Evolutionary conservation across 2,888 invertebrate species (phyloP).

Genomic region (Sthenelais limicola): DNA sequence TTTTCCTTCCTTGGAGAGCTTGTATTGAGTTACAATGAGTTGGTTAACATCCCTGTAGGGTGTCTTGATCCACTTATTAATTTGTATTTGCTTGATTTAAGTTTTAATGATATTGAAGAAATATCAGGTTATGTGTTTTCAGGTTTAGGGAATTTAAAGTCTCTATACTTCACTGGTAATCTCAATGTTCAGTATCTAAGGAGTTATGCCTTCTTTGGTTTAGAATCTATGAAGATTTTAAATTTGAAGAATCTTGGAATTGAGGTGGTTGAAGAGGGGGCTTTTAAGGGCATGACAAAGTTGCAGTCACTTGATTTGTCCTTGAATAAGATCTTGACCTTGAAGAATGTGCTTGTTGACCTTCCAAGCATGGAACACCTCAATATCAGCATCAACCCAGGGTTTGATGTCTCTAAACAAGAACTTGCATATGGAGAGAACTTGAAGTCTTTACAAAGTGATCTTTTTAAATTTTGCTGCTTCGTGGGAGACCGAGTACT

Average conservation of each 20-base stretch:
- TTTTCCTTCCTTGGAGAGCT: conserved; percentile 5
- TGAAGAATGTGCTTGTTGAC: not conserved
- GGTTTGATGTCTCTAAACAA: not conserved
- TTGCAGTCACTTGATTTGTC: conserved; percentile 12
- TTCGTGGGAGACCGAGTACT: conserved; percentile 9
- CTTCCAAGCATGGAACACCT: not conserved
- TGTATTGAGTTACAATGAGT: not conserved
- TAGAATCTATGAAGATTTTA: not conserved
- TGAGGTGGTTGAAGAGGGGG: not conserved
- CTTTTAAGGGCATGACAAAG: conserved; percentile 16
- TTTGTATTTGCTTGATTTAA: conserved; percentile 5
- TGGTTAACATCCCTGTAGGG: not conserved
- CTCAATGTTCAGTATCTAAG: not conserved
- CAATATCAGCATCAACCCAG: not conserved
- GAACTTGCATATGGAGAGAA: not conserved
- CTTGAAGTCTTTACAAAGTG: not conserved
- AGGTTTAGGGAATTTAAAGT: conserved; percentile 12
- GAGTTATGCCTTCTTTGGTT: conserved; percentile 2
- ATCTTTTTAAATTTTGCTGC: conserved; percentile 23
- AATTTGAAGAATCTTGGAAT: not conserved
- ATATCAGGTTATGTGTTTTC: not conserved
- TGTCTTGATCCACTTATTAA: not conserved
- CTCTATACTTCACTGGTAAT: not conserved
- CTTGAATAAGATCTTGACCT: not conserved
- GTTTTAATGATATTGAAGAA: not conserved